Evolutionary conservation across 1,140 invertebrate species (phyloP).

Genomic region (Hylaeus anthracinus): DNA sequence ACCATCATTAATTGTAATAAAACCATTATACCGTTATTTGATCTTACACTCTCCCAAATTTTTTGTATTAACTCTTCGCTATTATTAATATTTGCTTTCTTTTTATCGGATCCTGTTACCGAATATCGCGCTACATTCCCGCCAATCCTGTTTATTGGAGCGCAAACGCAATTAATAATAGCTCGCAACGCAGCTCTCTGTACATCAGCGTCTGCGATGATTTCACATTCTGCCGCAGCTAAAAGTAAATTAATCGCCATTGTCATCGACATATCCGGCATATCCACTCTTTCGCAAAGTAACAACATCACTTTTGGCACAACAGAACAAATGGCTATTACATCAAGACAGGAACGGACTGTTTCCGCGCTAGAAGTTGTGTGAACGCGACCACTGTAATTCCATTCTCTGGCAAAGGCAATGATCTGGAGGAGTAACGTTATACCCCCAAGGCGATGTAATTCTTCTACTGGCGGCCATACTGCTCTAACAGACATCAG

Average conservation of each 20-base stretch:
- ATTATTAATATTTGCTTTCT: slow-evolving; percentile 87
- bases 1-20: slow-evolving; percentile 91
- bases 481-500: slow-evolving; percentile 87
- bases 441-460: slow-evolving; percentile 92
- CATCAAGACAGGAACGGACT: slow-evolving; percentile 93
- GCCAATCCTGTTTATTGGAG: slow-evolving; percentile 89
- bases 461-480: slow-evolving; percentile 94
- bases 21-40: slow-evolving; percentile 97
- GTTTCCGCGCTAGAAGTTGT: slow-evolving; percentile 89
- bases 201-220: slow-evolving; percentile 93
- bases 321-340: slow-evolving; percentile 93
- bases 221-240: slow-evolving; percentile 94
- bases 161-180: slow-evolving; percentile 96
- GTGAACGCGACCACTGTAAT: slow-evolving; percentile 86
- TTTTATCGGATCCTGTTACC: slow-evolving; percentile 85
- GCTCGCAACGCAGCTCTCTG: slow-evolving; percentile 94
- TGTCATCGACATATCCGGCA: slow-evolving; percentile 87
- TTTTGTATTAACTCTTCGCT: slow-evolving; percentile 94
- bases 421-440: slow-evolving; percentile 92
- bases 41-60: slow-evolving; percentile 95
- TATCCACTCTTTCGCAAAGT: slow-evolving; percentile 89
- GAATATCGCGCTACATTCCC: slow-evolving; percentile 85
- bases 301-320: slow-evolving; percentile 92
- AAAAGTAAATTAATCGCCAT: slow-evolving; percentile 89
- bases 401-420: slow-evolving; percentile 95